phyloP scores from a whole-genome alignment of 1,140 invertebrate genomes.

The Ceratoteleas bidentatus region DNA sequence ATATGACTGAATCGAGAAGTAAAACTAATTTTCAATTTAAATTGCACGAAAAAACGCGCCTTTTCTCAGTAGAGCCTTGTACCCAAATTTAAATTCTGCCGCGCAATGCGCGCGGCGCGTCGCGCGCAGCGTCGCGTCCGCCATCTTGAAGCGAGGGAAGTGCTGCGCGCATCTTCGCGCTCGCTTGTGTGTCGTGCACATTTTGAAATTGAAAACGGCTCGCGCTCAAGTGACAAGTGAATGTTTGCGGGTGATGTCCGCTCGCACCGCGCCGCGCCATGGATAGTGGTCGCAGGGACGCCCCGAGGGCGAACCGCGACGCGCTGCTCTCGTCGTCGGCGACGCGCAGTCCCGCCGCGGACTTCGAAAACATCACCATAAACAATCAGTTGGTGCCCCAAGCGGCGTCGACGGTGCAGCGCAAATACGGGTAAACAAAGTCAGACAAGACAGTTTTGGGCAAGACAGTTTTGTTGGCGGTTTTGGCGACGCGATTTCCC shows the following conservation, averaged over 20 bases:
- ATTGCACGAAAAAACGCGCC: too few species aligned
- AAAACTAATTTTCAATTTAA: too few species aligned
- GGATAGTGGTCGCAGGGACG: constrained; percentile 20
- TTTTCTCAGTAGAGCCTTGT: too few species aligned
- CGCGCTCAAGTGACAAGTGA: neutral
- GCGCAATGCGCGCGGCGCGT: too few species aligned
- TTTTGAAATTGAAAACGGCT: constrained; percentile 43
- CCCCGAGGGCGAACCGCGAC: constrained; percentile 15
- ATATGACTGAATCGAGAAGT: too few species aligned
- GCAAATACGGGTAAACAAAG: constrained; percentile 32
- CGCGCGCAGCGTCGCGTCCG: neutral
- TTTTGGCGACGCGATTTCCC: neutral
- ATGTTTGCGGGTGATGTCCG: constrained; percentile 5
- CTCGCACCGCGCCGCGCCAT: constrained; percentile 4
- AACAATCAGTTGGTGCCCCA: constrained; percentile 53
- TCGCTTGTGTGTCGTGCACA: neutral
- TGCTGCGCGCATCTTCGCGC: constrained; percentile 21
- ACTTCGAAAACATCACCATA: constrained; percentile 59
- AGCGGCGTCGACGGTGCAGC: constrained; percentile 51
- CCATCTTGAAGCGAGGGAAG: constrained; percentile 44
- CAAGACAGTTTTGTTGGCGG: neutral
- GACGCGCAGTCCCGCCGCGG: constrained; percentile 8
- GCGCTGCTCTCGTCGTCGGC: constrained; percentile 33
- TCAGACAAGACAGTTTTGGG: neutral
- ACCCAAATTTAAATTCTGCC: too few species aligned